Evolutionary conservation across 2,113 vertebrate genomes (phyloP), one percentile per base, ranked within the genome.

Genomic region (Rhinoderma darwinii): DNA sequence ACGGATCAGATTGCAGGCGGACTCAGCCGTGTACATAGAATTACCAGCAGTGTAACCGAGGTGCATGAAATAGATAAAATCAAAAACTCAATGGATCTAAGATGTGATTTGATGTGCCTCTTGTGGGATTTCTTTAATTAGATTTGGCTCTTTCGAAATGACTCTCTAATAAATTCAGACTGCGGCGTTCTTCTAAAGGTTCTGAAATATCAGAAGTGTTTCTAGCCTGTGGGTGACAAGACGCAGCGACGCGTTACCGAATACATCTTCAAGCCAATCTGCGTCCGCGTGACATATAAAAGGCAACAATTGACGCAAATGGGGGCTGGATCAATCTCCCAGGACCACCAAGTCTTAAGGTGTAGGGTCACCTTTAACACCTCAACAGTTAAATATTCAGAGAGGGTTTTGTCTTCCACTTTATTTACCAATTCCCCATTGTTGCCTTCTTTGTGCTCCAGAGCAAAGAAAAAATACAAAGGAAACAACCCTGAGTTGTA

Each of bases 101-200:
- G 73, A 30, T 35, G 51, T 44, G 35, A 44, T 51, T 61, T 61
- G 39, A 77, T 43, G 37, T 72, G 20, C 39, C 5, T 35, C 77
- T 86, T 39, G 47, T 81, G 84, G 84, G 84, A 86, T 43, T 78
- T 81, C 30, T 81, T 61, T 86, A 86, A 82, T 74, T 82, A 86
- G 35, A 86, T 81, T 82, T 74, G 77, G 61, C 44, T 43, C 35
- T 70, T 72, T 73, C 76, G 72, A 86, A 72, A 72, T 11, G 54
- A 80, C 41, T 50, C 73, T 70, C 44, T 35, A 86, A 54, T 47
- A 72, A 86, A 86, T 27, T 37, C 59, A 80, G 72, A 76, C 39
- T 9, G 25, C 39, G n/a, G 51, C 39, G 74, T 51, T 20, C 35
- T 72, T 22, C 11, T 30, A 80, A 10, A 54, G 56, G 47, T 61